These are phyloP conservation scores for Drusus annulatus DNA, from an alignment of 1,140 invertebrate species.

Conservation along the genomic window DNA sequence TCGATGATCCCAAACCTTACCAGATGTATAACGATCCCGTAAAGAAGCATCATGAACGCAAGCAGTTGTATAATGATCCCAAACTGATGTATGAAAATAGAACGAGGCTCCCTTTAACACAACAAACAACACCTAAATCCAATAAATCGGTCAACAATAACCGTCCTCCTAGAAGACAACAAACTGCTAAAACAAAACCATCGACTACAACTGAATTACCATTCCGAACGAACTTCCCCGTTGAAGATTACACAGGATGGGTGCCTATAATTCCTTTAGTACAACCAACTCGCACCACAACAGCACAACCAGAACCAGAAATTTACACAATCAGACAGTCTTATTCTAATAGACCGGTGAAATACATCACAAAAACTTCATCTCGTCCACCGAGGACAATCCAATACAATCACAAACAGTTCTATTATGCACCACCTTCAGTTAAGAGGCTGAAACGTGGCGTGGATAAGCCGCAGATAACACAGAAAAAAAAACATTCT, in stretches of 20 bases:
- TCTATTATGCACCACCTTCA: neutral
- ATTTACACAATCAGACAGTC: conserved; percentile 29
- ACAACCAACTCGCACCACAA: conserved; percentile 32
- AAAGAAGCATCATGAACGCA: too few relatives aligned
- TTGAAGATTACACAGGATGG: conserved; percentile 32
- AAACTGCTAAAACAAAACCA: neutral
- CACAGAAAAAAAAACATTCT: conserved; percentile 47
- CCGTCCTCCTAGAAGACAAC: conserved; percentile 3
- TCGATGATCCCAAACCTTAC: too few relatives aligned
- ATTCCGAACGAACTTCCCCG: neutral
- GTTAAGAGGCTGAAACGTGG: too few relatives aligned
- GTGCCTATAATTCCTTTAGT: conserved; percentile 37
- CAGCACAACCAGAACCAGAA: neutral
- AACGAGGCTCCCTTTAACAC: neutral
- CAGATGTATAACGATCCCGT: too few relatives aligned
- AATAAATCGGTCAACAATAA: conserved; percentile 4
- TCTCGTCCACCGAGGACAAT: conserved; percentile 28
- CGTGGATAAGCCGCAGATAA: neutral
- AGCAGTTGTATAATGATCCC: neutral
- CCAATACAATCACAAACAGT: neutral
- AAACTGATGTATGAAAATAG: conserved; percentile 12
- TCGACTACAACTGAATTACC: conserved; percentile 30
- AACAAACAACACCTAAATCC: neutral
- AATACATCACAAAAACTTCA: neutral
- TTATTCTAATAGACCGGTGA: neutral